Evolutionary conservation across 2,113 vertebrate genomes (phyloP), one percentile per base, ranked within the genome.

Genomic region (Thryonomys swinderianus): DNA sequence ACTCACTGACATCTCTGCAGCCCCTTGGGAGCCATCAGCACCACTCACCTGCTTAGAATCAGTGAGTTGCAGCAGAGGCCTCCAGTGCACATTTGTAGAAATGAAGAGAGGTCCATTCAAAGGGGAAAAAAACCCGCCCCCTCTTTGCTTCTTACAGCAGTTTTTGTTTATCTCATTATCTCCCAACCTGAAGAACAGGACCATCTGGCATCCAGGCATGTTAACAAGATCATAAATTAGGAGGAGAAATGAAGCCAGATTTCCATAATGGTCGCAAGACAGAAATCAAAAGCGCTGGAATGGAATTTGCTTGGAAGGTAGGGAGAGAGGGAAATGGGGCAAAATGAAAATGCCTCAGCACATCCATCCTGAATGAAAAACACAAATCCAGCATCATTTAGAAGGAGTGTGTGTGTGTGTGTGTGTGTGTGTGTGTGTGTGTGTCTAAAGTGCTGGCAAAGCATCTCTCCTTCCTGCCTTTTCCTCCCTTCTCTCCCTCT

Each of bases 161-260:
- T 96, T 98, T 98, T 67, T 91, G 93, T 98, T 98, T 98, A 98
- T 97, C 98, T 92, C 98, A 97, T 98, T 98, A 98, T 97, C 96
- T 98, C 91, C 97, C 95, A 96, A 98, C 97, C 98, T 97, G 98
- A 98, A 98, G 98, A 98, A 98, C 98, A 98, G 97, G 97, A 96
- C 98, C 98, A 98, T 98, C 98, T 98, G 98, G 98, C 97, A 97
- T 95, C 96, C 97, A 95, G 97, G 97, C 97, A 98, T 98, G 98
- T 97, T 98, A 98, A 98, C 97, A 98, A 79, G 96, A 98, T 96
- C 98, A 98, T 97, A 97, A 98, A 98, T 98, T 98, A 98, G 94
- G 93, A 96, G 97, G 96, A 67, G 95, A 98, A 98, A 97, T 97
- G 98, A 83, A 97, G 96, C 96, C 97, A 97, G 90, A 97, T 74